Percentiles rank a stretch among this genome's conserved stretches.
Conservation (phyloP, 2,113 vertebrate species). For the Scatophagus argus region DNA sequence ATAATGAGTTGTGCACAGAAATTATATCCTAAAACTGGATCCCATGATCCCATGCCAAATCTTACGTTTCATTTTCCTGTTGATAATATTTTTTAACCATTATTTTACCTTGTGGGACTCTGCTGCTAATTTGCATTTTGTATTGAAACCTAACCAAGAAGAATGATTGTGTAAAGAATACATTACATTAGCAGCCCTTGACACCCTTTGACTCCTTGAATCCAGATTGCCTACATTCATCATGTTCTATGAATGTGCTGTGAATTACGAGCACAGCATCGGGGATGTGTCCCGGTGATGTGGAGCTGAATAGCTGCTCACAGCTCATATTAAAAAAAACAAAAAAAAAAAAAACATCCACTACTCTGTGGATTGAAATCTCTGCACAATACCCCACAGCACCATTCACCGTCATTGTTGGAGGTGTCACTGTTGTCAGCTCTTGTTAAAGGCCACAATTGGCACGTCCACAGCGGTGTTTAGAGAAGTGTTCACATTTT, state of each 20-base stretch:
- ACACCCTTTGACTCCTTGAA: slow-evolving; percentile 22
- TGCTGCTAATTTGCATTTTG: too few species aligned
- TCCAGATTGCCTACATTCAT: slow-evolving; percentile 30
- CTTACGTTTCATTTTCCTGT: too few species aligned
- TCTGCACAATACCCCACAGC: slow-evolving; percentile 21
- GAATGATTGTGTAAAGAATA: slow-evolving; percentile 1
- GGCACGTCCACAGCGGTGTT: slow-evolving; percentile 15
- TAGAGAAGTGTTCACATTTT: slow-evolving; percentile 28
- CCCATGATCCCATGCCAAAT: too few species aligned
- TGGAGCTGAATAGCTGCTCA: slow-evolving; percentile 38
- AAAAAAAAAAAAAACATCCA: slow-evolving; percentile 43
- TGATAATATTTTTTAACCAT: not conserved
- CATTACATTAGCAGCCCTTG: slow-evolving; percentile 21
- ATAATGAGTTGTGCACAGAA: too few species aligned
- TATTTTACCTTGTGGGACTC: too few species aligned
- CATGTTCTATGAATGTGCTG: slow-evolving; percentile 27
- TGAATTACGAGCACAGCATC: slow-evolving; percentile 26
- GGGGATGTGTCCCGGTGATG: slow-evolving; percentile 13
- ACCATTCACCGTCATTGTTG: slow-evolving; percentile 27
- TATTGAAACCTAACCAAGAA: not conserved
- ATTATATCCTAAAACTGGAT: not conserved
- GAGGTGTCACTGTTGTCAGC: slow-evolving; percentile 51
- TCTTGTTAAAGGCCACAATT: slow-evolving; percentile 38
- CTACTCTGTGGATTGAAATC: slow-evolving; percentile 27
- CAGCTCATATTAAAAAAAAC: slow-evolving; percentile 38